Percentiles rank a stretch among this genome's conserved stretches.
phyloP scores from a whole-genome alignment of 2,797 vertebrate genomes.

The Karalla daura region DNA sequence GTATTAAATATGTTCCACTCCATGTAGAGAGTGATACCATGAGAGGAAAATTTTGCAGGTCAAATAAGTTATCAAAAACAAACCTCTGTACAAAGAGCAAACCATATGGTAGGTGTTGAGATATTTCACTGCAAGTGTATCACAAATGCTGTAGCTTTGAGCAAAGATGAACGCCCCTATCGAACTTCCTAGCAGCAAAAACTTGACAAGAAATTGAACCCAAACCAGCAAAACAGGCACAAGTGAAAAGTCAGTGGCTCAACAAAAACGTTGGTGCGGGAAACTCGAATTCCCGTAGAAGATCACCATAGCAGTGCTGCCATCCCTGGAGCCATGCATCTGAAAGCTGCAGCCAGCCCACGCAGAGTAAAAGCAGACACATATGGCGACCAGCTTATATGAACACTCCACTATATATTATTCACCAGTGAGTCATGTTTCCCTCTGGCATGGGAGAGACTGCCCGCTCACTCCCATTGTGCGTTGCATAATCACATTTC shows the following conservation, averaged over 20 bases:
- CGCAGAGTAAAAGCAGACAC: slow-evolving; percentile 30
- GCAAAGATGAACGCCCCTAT: too few relatives aligned
- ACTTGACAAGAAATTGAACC: too few relatives aligned
- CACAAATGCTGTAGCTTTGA: too few relatives aligned
- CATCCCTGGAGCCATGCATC: slow-evolving; percentile 9
- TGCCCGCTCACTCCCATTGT: background rate
- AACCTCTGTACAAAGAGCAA: background rate
- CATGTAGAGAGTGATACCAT: too few relatives aligned
- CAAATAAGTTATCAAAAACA: background rate
- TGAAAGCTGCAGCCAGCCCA: slow-evolving; percentile 30
- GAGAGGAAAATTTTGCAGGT: slow-evolving; percentile 1
- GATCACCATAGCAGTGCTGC: background rate
- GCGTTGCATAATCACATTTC: slow-evolving; percentile 57
- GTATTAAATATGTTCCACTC: too few relatives aligned
- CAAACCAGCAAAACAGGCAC: too few relatives aligned
- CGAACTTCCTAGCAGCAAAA: too few relatives aligned
- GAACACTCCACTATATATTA: slow-evolving; percentile 22
- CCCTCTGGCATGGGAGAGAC: slow-evolving; percentile 18
- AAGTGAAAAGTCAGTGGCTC: too few relatives aligned
- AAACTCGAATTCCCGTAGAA: too few relatives aligned
- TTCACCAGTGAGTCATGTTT: slow-evolving; percentile 56
- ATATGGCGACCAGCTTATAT: slow-evolving; percentile 35
- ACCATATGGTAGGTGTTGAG: background rate
- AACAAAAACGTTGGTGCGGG: too few relatives aligned
- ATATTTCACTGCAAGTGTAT: background rate